Conservation (phyloP, 2,797 vertebrate genomes). For the Dromococcyx pavoninus region DNA sequence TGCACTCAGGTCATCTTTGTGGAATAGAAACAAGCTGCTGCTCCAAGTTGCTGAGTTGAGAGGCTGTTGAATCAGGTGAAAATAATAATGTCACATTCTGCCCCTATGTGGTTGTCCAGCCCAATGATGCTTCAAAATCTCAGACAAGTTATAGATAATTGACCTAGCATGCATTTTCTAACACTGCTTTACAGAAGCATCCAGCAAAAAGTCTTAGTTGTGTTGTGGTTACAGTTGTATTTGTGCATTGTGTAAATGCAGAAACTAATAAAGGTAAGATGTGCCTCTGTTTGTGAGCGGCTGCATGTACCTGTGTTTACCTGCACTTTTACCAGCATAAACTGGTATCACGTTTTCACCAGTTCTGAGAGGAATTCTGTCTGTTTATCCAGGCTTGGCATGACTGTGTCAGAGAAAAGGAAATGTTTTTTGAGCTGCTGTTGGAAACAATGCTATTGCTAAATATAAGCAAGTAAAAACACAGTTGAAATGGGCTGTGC, state of each 20-base stretch:
- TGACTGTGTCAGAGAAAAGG: conserved; percentile 16
- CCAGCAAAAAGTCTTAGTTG: not conserved
- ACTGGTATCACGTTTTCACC: not conserved
- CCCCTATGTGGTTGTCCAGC: not conserved
- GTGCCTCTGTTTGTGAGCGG: not conserved
- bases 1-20: not conserved
- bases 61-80: not conserved
- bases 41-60: not conserved
- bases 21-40: not conserved
- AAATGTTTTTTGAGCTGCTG: conserved; percentile 14
- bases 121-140: not conserved
- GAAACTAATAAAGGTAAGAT: not conserved
- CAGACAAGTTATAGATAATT: not conserved
- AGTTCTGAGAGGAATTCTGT: not conserved
- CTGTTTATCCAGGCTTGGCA: conserved; percentile 3
- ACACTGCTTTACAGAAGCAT: not conserved
- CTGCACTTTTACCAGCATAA: not conserved
- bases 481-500: conserved; percentile 7
- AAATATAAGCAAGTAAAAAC: conserved; percentile 57
- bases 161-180: not conserved
- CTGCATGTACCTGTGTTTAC: not conserved
- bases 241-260: not conserved
- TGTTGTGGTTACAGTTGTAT: not conserved
- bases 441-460: conserved; percentile 59
- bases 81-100: not conserved